These are phyloP conservation scores for Pterocles burchelli DNA, from an alignment of 2,113 vertebrate species.

Conservation along the genomic window DNA sequence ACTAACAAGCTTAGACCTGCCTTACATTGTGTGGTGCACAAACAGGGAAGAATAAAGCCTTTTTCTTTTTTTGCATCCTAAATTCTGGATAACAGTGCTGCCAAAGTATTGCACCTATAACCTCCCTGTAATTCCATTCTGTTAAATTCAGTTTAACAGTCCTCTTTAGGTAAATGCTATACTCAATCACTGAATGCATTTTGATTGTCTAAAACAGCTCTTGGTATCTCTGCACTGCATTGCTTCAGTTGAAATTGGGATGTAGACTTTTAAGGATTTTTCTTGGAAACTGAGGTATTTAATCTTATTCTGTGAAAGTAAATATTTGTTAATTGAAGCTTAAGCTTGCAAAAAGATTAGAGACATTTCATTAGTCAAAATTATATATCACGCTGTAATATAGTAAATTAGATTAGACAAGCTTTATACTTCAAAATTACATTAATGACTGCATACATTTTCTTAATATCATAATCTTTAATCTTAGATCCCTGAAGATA, in stretches of 20 bases:
- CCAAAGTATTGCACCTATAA: not conserved
- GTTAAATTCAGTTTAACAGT: not conserved
- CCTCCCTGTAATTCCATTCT: not conserved
- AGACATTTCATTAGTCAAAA: slow-evolving; percentile 44
- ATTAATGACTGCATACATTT: slow-evolving; percentile 25
- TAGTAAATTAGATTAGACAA: slow-evolving; percentile 25
- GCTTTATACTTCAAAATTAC: slow-evolving; percentile 27
- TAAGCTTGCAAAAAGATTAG: slow-evolving; percentile 16
- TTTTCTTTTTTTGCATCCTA: not conserved
- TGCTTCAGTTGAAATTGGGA: not conserved
- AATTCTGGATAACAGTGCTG: not conserved
- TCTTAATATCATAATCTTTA: slow-evolving; percentile 25
- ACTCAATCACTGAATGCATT: not conserved
- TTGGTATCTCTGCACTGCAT: not conserved
- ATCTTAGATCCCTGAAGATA: slow-evolving; percentile 11
- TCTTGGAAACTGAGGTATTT: not conserved
- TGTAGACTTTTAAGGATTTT: not conserved
- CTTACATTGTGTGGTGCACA: not conserved
- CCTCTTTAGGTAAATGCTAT: not conserved
- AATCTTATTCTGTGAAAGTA: slow-evolving; percentile 7
- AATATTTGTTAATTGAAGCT: slow-evolving; percentile 31
- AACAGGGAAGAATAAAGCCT: not conserved
- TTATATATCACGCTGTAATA: not conserved
- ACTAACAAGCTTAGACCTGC: not conserved
- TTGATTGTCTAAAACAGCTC: not conserved